Evolutionary conservation across 2,888 invertebrate species (phyloP), one percentile per base, ranked within the genome.

Genomic region (Nemurella pictetii): DNA sequence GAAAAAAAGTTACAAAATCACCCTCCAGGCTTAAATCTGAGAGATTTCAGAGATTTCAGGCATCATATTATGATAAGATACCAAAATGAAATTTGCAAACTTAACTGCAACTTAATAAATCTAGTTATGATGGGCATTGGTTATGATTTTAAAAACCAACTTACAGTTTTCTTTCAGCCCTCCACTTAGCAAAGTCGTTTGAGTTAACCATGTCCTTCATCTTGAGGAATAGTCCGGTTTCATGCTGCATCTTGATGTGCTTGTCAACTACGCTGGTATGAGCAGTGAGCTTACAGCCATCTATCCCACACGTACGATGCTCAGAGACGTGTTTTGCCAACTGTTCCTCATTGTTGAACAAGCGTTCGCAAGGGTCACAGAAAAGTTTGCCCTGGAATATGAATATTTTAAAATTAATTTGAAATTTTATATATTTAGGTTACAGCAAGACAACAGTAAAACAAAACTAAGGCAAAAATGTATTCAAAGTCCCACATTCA

Each of bases 171-270:
- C 98, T 92, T 88, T 98, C 97, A 83, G 93, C 93, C 87, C 94
- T 93, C 97, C 98, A 98, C 89, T 95, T 95, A 36, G 94, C 91
- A 85, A 97, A 94, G 87, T 97, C 97, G 89, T 97, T 96, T 0
- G 95, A 94, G 4, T 95, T 94, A 86, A 94, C 93, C 5, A 95
- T 88, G 87, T 94, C 94, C 87, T 94, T 93, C 86, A 98, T 95
- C 90, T 94, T 94, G 84, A 95, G 93, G 88, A 95, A 98, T 26
- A 97, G 90, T 0, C 97, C 97, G n/a, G 95, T 94, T 5, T 93
- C 92, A 90, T 98, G 98, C 90, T 97, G 96, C 92, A 95, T 94
- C 89, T 93, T 92, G 87, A 96, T 93, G 89, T 98, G 98, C 87
- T 94, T 94, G 86, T 95, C 94, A 20, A 98, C 93, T 0, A 97